Evolutionary conservation across 2,888 invertebrate genomes (phyloP), one percentile per base, ranked within the genome.

Genomic region (Liodrosophila aerea): DNA sequence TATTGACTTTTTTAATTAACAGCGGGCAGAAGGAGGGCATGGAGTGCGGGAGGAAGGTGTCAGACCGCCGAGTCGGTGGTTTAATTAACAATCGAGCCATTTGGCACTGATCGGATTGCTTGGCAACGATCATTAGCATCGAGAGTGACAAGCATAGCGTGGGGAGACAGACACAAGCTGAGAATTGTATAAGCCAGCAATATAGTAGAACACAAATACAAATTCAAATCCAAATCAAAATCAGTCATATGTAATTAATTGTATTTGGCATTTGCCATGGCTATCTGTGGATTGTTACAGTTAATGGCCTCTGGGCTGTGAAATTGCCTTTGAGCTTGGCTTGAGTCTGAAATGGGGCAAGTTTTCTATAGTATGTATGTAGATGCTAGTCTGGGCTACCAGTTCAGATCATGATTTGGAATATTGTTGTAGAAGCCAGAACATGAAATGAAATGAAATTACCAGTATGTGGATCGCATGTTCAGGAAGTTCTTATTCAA

Each of bases 241-340:
- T 70, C 66, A 59, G 60, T 59, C 51, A 70, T 53, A 49, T 56
- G 47, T 75, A 60, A 71, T 71, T 64, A 71, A 71, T 71, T 75
- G 56, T 60, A n/a, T 49, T 46, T 41, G 52, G 39, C 50, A 45
- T 58, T 66, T 53, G 46, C 50, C 37, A 56, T 41, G 73, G 43
- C 39, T 61, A 31, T 68, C 50, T 37, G 37, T 15, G 9, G 13
- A 9, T 37, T 18, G 50, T 5, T 54, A 60, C 60, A 51, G 72
- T 60, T 60, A 64, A 65, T 56, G 44, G 53, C 60, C 53, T 33
- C 40, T 56, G 11, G 31, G 49, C 31, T 22, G 18, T 34, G 51
- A 67, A 50, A 59, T 68, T 34, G 36, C 33, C 34, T 49, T 43
- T 30, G 37, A 53, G 13, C 44, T 46, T 34, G 31, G 30, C 12